Percentiles rank a stretch among this genome's conserved stretches.
Evolutionary conservation across 2,888 invertebrate genomes (phyloP).

Genomic region (Phytoseiulus persimilis): DNA sequence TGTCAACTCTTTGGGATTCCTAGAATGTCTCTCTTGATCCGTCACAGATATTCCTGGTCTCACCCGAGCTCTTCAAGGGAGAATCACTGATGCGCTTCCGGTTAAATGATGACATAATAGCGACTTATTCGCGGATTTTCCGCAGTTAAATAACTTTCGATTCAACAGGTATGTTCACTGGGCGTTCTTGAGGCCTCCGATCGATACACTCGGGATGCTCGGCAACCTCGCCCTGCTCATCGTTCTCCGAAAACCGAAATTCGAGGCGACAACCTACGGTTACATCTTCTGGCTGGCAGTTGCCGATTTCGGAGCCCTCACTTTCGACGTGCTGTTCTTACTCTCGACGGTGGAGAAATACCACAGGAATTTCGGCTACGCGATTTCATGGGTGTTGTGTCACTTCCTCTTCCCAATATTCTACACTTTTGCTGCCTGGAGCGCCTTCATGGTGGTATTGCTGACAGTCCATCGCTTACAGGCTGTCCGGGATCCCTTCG

Average conservation of each 20-base stretch:
- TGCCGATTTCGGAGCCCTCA: background rate
- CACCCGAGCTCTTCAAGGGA: background rate
- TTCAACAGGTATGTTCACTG: background rate
- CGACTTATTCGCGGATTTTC: too few relatives aligned
- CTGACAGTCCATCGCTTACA: background rate
- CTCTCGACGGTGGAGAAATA: background rate
- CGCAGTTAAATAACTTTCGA: too few relatives aligned
- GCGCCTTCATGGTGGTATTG: background rate
- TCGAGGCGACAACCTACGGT: background rate
- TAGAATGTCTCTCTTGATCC: background rate
- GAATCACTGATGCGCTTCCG: too few relatives aligned
- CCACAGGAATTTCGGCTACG: slow-evolving; percentile 15
- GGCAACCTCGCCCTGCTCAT: background rate
- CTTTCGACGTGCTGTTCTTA: background rate
- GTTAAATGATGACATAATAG: too few relatives aligned
- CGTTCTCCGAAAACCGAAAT: background rate
- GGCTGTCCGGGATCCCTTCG: background rate
- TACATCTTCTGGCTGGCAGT: slow-evolving; percentile 6
- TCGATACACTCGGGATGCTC: background rate
- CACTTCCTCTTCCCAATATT: background rate
- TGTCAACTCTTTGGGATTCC: background rate
- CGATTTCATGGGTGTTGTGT: background rate
- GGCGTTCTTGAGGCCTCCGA: background rate
- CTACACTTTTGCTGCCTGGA: background rate
- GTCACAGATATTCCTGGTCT: too few relatives aligned